Percentiles rank a stretch among this genome's conserved stretches.
phyloP scores from a whole-genome alignment of 2,888 invertebrate species.

The Papilio demoleus region DNA sequence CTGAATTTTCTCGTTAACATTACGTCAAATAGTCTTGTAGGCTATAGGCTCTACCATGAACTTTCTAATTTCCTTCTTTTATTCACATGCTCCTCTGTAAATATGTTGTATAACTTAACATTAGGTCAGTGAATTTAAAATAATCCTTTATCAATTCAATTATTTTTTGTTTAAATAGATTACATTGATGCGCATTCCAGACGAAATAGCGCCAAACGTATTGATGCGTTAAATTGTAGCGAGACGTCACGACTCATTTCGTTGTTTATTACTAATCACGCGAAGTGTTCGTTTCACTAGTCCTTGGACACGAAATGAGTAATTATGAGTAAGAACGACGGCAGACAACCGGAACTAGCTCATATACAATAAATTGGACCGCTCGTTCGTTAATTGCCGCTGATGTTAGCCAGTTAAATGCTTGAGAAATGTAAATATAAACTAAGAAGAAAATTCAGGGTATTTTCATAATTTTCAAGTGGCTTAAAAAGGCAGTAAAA shows the following conservation, averaged over 20 bases:
- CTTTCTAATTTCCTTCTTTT: neutral
- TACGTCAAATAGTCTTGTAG: neutral
- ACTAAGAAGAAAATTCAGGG: conserved; percentile 26
- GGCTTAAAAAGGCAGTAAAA: conserved; percentile 35
- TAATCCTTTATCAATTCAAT: neutral
- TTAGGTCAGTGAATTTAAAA: neutral
- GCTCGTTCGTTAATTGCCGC: conserved; percentile 71
- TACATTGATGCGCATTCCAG: neutral
- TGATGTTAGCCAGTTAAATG: conserved; percentile 62
- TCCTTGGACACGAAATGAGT: conserved; percentile 54
- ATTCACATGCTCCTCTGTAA: neutral
- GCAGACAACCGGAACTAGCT: conserved; percentile 72
- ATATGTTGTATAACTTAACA: neutral
- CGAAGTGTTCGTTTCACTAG: conserved; percentile 31
- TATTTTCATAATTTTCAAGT: conserved; percentile 35
- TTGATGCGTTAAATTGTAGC: neutral
- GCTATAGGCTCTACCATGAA: neutral
- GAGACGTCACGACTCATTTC: neutral
- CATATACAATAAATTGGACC: conserved; percentile 76
- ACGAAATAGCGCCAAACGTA: neutral
- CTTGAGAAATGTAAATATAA: conserved; percentile 57
- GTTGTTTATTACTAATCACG: conserved; percentile 14
- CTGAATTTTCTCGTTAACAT: neutral
- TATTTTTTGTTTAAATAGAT: neutral
- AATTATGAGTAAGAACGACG: conserved; percentile 52